phyloP scores from a whole-genome alignment of 1,140 invertebrate genomes.

The Calliopsis andreniformis region DNA sequence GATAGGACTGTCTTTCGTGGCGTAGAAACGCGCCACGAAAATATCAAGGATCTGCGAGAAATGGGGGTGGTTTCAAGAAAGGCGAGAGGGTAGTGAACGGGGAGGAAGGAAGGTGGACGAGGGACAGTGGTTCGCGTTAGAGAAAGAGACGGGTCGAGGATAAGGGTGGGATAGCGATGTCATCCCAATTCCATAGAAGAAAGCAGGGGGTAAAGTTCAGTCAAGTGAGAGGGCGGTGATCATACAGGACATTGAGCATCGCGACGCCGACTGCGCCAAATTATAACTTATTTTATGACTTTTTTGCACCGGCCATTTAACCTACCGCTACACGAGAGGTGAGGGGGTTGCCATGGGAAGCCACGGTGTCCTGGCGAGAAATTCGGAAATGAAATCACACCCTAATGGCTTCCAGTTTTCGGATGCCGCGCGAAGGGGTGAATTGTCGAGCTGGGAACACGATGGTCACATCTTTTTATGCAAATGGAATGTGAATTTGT shows the following conservation, averaged over 20 bases:
- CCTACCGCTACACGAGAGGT: slow-evolving; percentile 55
- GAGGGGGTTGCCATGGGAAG: slow-evolving; percentile 6
- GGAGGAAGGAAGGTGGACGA: not conserved
- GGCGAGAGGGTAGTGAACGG: not conserved
- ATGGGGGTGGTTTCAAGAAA: too few species aligned
- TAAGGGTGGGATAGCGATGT: slow-evolving; percentile 20
- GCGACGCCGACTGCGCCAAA: slow-evolving; percentile 80
- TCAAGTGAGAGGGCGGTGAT: slow-evolving; percentile 79
- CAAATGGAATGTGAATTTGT: not conserved
- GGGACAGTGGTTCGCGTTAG: not conserved
- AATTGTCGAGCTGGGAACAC: not conserved
- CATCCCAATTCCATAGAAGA: slow-evolving; percentile 53
- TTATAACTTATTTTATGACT: slow-evolving; percentile 83
- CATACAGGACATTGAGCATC: slow-evolving; percentile 81
- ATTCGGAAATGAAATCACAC: slow-evolving; percentile 80
- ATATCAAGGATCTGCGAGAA: slow-evolving; percentile 29
- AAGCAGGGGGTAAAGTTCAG: slow-evolving; percentile 71
- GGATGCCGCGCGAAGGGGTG: not conserved
- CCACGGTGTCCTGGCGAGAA: slow-evolving; percentile 66
- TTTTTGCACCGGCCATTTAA: slow-evolving; percentile 82
- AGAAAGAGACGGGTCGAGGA: not conserved
- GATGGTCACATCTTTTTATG: not conserved
- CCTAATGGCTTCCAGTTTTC: slow-evolving; percentile 78
- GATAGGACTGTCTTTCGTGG: slow-evolving; percentile 65
- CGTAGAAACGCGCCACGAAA: slow-evolving; percentile 44